These are phyloP conservation scores for Phataginus tricuspis DNA, from an alignment of 2,797 vertebrate genomes.

Conservation along the genomic window DNA sequence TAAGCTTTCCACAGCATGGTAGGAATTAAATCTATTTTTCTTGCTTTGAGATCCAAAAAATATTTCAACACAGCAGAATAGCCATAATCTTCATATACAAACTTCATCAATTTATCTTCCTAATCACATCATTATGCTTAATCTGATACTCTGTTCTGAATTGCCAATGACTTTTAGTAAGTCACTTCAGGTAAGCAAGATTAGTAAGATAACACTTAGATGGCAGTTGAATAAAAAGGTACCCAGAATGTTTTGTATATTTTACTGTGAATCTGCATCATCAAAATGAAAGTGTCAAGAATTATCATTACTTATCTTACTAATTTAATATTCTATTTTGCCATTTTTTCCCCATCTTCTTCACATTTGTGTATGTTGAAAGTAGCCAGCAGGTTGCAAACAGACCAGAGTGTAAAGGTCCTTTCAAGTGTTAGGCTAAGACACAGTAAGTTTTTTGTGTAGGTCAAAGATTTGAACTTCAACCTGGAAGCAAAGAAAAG, in stretches of 20 bases:
- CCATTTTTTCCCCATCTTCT: conserved; percentile 9
- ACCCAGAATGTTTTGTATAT: background rate
- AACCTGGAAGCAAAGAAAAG: conserved; percentile 3
- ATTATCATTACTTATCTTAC: background rate
- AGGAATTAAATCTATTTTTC: conserved; percentile 27
- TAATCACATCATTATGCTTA: background rate
- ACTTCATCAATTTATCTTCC: background rate
- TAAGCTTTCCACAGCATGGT: background rate
- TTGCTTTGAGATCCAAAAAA: background rate
- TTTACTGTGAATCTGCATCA: background rate
- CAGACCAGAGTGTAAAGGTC: background rate
- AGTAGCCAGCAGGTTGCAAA: background rate
- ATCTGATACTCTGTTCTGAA: background rate
- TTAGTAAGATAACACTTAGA: background rate
- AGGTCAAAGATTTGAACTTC: background rate
- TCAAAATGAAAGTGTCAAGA: conserved; percentile 26
- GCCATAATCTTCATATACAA: background rate
- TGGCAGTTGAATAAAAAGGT: background rate
- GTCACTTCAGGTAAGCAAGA: background rate
- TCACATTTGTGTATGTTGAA: background rate
- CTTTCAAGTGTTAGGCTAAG: background rate
- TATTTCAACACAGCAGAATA: background rate
- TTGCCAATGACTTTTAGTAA: background rate
- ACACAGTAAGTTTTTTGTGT: background rate
- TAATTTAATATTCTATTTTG: background rate